A percentile compares a stretch with the other conserved stretches of the same genome.
Conservation (phyloP, 2,113 vertebrate species). For the Lasiurus cinereus region DNA sequence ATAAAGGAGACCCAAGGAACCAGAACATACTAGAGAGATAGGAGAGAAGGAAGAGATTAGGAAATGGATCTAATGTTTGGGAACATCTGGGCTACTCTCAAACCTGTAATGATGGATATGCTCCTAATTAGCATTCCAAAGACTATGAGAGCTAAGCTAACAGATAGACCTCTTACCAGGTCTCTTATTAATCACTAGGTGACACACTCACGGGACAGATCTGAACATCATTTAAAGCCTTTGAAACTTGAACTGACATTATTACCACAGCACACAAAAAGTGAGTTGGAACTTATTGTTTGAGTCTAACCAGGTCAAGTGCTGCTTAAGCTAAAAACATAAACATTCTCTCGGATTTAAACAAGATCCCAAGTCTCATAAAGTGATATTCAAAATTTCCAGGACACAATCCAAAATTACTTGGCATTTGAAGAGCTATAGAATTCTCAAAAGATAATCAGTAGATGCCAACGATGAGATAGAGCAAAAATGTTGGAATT, state of each 20-base stretch:
- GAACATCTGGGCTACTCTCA: not conserved
- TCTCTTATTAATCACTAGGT: not conserved
- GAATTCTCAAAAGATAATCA: slow-evolving; percentile 28
- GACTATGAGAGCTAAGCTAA: not conserved
- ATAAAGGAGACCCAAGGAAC: not conserved
- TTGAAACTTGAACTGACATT: not conserved
- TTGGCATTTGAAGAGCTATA: not conserved
- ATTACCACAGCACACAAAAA: slow-evolving; percentile 18
- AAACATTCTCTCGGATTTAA: slow-evolving; percentile 33
- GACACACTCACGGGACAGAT: not conserved
- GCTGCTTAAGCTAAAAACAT: not conserved
- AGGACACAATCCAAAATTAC: not conserved
- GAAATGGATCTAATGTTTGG: not conserved
- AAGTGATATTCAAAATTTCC: slow-evolving; percentile 14
- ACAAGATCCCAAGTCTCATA: not conserved
- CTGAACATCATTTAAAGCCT: not conserved
- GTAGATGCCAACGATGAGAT: not conserved
- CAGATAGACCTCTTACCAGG: not conserved
- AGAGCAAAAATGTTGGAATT: slow-evolving; percentile 12
- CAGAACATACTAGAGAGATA: not conserved
- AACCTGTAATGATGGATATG: not conserved
- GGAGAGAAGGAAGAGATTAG: not conserved
- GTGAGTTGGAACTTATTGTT: not conserved
- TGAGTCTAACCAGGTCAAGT: not conserved
- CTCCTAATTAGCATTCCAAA: not conserved